These are phyloP conservation scores for Pangasius mekongensis DNA, from an alignment of 2,797 vertebrate species.

Conservation along the genomic window DNA sequence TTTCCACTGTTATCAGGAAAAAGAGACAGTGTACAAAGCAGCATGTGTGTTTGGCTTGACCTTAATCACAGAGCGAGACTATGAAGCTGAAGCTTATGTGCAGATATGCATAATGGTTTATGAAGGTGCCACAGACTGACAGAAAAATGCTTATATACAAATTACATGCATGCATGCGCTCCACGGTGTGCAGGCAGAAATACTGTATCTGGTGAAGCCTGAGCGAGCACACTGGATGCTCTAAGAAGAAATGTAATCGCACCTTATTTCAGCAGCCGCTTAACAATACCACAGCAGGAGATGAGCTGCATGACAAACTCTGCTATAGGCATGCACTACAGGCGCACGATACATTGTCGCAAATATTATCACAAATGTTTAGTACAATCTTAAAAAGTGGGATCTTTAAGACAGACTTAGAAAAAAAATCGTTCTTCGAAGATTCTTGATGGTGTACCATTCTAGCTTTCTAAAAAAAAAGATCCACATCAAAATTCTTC, in stretches of 20 bases:
- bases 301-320: constrained; percentile 62
- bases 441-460: background rate
- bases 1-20: constrained; percentile 41
- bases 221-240: constrained; percentile 1
- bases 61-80: constrained; percentile 23
- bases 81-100: background rate
- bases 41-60: constrained; percentile 29
- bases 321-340: background rate
- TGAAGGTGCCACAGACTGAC: background rate
- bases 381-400: too few relatives aligned
- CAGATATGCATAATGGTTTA: constrained; percentile 22
- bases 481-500: background rate
- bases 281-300: constrained; percentile 46
- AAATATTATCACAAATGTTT: background rate
- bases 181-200: background rate
- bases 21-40: constrained; percentile 23
- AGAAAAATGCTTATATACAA: constrained; percentile 7
- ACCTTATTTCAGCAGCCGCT: constrained; percentile 44
- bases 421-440: background rate
- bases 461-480: background rate
- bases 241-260: constrained; percentile 45
- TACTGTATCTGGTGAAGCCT: background rate
- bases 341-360: background rate
- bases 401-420: background rate
- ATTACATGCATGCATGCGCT: background rate